phyloP scores from a whole-genome alignment of 2,113 vertebrate species.

The Hippopotamus amphibius region DNA sequence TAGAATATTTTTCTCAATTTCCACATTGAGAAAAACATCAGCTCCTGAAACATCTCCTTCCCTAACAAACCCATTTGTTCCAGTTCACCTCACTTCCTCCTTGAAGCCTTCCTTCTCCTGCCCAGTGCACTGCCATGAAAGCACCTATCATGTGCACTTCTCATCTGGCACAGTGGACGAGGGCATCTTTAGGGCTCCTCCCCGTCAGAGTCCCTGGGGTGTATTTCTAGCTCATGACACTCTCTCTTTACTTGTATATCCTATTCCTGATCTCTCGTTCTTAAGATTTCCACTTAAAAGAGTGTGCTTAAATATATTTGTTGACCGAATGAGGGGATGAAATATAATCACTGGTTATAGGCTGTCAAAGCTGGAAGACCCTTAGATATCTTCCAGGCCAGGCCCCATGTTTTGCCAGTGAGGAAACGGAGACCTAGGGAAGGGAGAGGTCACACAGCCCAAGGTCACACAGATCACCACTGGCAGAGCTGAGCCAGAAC shows the following conservation, averaged over 20 bases:
- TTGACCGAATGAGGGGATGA: neutral
- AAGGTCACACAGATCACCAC: neutral
- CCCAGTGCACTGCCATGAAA: neutral
- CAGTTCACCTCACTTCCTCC: neutral
- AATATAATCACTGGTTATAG: neutral
- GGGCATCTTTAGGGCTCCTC: neutral
- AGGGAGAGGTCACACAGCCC: neutral
- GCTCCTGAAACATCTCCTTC: neutral
- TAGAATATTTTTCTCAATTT: neutral
- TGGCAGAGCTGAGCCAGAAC: neutral
- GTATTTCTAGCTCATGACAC: neutral
- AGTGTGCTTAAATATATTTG: neutral
- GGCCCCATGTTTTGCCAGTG: neutral
- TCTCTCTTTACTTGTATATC: neutral
- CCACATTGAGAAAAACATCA: too few species aligned
- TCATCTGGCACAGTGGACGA: neutral
- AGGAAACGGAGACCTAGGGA: neutral
- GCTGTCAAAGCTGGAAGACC: neutral
- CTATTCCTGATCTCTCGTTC: neutral
- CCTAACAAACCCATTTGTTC: neutral
- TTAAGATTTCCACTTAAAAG: neutral
- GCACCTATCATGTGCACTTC: neutral
- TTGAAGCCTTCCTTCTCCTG: neutral
- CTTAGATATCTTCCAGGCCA: neutral
- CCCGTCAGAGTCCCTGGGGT: neutral